Percentiles rank a stretch among this genome's conserved stretches.
phyloP scores from a whole-genome alignment of 2,888 invertebrate species.

The Hoplodrina ambigua region DNA sequence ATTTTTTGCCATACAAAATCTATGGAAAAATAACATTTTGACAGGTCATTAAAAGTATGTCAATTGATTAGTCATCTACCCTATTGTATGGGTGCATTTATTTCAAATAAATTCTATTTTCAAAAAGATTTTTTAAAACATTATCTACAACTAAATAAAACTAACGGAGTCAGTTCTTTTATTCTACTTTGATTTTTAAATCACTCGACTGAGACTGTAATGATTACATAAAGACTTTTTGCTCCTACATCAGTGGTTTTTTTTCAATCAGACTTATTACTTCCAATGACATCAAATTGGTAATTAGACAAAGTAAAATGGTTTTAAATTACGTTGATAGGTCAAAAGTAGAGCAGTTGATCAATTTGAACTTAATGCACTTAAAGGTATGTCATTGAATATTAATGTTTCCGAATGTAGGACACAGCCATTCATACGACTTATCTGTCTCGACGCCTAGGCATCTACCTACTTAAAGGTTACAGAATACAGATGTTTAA shows the following conservation, averaged over 20 bases:
- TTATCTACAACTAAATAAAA: not conserved
- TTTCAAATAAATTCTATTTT: not conserved
- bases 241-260: conserved; percentile 8
- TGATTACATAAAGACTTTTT: conserved; percentile 59
- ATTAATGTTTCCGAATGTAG: conserved; percentile 42
- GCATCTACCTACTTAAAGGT: conserved; percentile 16
- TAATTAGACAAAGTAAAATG: conserved; percentile 32
- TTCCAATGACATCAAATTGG: conserved; percentile 37
- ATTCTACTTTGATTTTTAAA: conserved; percentile 15
- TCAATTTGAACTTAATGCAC: conserved; percentile 31
- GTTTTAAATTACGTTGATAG: conserved; percentile 12
- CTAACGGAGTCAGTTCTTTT: conserved; percentile 6
- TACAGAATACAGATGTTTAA: conserved; percentile 63
- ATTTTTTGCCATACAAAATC: too few species aligned
- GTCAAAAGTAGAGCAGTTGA: conserved; percentile 39
- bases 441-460: conserved; percentile 33
- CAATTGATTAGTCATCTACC: too few species aligned
- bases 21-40: too few species aligned
- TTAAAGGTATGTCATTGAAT: conserved; percentile 48
- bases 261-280: conserved; percentile 23
- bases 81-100: not conserved
- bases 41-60: too few species aligned
- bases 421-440: conserved; percentile 37
- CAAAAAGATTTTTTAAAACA: not conserved
- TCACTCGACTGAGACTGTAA: conserved; percentile 33